These are phyloP conservation scores for Paralinhomoeus sp. DNA, from an alignment of 2,888 invertebrate species.

Conservation along the genomic window DNA sequence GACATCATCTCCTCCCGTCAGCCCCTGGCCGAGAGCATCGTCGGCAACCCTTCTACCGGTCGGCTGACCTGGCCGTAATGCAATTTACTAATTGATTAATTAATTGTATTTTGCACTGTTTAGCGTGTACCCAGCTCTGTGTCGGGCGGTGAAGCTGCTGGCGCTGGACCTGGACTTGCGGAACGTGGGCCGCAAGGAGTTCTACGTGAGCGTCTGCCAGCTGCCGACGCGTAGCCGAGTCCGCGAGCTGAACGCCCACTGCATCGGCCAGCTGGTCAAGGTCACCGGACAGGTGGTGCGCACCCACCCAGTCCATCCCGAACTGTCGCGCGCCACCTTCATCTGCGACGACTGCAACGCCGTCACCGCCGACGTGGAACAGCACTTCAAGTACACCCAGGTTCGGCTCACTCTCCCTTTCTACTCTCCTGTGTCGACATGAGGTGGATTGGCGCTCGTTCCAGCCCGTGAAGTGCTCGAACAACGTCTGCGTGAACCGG, in stretches of 20 bases:
- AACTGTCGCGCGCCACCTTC: slow-evolving; percentile 62
- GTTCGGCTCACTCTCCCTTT: slow-evolving; percentile 32
- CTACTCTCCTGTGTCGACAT: too few species aligned
- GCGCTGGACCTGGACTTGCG: slow-evolving; percentile 12
- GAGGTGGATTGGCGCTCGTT: too few species aligned
- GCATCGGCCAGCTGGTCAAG: slow-evolving; percentile 71
- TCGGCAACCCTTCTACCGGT: slow-evolving; percentile 78
- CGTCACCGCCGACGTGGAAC: slow-evolving; percentile 72
- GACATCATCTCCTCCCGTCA: too few species aligned
- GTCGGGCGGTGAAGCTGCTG: slow-evolving; percentile 47
- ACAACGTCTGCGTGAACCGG: slow-evolving; percentile 80
- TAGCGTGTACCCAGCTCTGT: slow-evolving; percentile 75
- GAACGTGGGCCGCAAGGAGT: slow-evolving; percentile 47
- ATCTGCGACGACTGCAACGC: slow-evolving; percentile 86
- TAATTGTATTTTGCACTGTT: slow-evolving; percentile 6
- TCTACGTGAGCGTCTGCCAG: slow-evolving; percentile 72
- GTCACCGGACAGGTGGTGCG: slow-evolving; percentile 67
- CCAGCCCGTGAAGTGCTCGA: slow-evolving; percentile 80
- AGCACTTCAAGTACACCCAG: slow-evolving; percentile 67
- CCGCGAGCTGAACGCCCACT: slow-evolving; percentile 68
- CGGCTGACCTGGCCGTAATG: slow-evolving; percentile 3
- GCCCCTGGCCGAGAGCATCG: too few species aligned
- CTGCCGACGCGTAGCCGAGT: slow-evolving; percentile 63
- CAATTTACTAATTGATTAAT: too few species aligned
- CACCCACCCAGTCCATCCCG: slow-evolving; percentile 96